Evolutionary conservation across 2,113 vertebrate species (phyloP), one percentile per base, ranked within the genome.

Genomic region (Onychostoma macrolepis): DNA sequence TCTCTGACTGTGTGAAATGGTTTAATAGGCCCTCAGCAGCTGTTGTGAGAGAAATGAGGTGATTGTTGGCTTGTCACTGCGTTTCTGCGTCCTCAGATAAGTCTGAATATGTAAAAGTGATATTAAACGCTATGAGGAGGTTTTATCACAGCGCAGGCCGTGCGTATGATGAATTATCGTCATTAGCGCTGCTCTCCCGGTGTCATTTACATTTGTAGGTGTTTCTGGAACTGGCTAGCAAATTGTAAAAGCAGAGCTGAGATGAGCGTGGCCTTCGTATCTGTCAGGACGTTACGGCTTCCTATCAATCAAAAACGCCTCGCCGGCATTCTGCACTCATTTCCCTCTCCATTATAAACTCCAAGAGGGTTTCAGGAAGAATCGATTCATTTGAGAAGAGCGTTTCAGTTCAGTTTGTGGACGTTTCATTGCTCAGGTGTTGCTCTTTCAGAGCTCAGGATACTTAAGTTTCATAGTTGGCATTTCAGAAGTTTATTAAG

Each of bases 171-270:
- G 89, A 85, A 89, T 89, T 77, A 41, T 15, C 10, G 26, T 88
- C 83, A 82, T 90, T 88, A 84, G 88, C 87, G 83, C 87, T 88
- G 38, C 33, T 89, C 88, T 86, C 26, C 65, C 43, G 81, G 85
- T 74, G 63, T 89, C 81, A 74, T 50, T 17, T 38, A 74, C 78
- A 75, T 58, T 79, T 43, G 33, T 61, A 43, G 15, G 65, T 50
- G 48, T 48, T 84, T 63, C 50, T 86, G 41, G 83, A 87, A 85
- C 90, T 67, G 84, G 24, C 19, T 84, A 84, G 78, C 48, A 45
- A 83, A 85, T 85, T 85, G 79, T 80, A 87, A 86, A 90, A 87
- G 13, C 79, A 81, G 85, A 85, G 80, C 17, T 43, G 77, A 72
- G 58, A 30, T 4, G 67, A 74, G 67, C 10, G 24, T 38, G 13